Evolutionary conservation across 2,113 vertebrate genomes (phyloP).

Genomic region (Zeus faber): DNA sequence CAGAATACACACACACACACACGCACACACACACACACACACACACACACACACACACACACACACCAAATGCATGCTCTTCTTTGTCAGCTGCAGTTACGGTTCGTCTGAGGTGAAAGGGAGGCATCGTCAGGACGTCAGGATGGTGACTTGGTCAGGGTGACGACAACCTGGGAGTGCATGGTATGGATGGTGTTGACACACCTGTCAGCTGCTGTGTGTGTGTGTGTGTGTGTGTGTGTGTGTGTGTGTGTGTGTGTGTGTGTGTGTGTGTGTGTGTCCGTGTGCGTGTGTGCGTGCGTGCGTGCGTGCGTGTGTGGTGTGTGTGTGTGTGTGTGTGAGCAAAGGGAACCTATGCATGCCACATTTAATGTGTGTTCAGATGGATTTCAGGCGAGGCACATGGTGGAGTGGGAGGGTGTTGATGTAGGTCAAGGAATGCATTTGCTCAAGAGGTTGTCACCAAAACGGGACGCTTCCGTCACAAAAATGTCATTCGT

Average conservation of each 20-base stretch:
- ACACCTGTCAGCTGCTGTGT: too few species aligned
- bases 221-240: constrained; percentile 3
- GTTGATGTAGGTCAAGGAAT: too few species aligned
- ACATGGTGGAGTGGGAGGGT: neutral
- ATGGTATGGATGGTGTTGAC: constrained; percentile 24
- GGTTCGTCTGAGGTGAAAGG: constrained; percentile 47
- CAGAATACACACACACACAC: neutral
- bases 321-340: too few species aligned
- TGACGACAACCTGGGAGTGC: constrained; percentile 32
- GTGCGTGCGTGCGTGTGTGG: too few species aligned
- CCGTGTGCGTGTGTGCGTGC: constrained; percentile 1
- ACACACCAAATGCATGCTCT: constrained; percentile 4
- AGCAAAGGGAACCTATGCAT: too few species aligned
- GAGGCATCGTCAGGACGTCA: constrained; percentile 7
- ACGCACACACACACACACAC: constrained; percentile 7
- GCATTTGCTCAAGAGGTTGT: too few species aligned
- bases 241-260: constrained; percentile 12
- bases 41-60: neutral
- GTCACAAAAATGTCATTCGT: too few species aligned
- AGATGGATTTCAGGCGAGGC: constrained; percentile 1
- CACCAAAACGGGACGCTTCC: too few species aligned
- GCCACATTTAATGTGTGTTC: neutral
- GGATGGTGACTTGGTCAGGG: constrained; percentile 11
- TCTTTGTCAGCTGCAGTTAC: constrained; percentile 25
- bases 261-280: constrained; percentile 12